Evolutionary conservation across 1,140 invertebrate species (phyloP).

Genomic region (Calephelis nemesis): DNA sequence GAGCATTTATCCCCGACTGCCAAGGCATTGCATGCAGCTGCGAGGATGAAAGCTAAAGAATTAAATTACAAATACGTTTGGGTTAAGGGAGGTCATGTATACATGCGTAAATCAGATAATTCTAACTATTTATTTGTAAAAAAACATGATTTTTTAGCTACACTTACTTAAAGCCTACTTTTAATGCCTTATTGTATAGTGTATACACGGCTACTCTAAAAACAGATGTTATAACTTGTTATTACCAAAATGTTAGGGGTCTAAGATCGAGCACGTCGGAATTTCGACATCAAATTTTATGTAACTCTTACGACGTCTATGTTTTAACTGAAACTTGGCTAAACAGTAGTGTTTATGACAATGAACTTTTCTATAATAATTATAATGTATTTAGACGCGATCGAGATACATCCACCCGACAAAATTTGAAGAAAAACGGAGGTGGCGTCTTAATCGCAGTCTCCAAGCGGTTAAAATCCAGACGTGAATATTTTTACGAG

Average conservation of each 20-base stretch:
- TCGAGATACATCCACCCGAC: neutral
- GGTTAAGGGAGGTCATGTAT: conserved; percentile 30
- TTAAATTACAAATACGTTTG: conserved; percentile 26
- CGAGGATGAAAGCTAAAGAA: conserved; percentile 2
- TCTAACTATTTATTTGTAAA: conserved; percentile 16
- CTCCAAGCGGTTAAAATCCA: conserved; percentile 5
- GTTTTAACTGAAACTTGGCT: conserved; percentile 35
- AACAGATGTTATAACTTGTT: neutral
- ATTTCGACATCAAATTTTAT: conserved; percentile 7
- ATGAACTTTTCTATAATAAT: conserved; percentile 25
- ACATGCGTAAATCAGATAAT: conserved; percentile 22
- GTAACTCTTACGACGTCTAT: conserved; percentile 26
- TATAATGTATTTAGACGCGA: conserved; percentile 32
- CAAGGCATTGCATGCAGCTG: conserved; percentile 33
- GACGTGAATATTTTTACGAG: conserved; percentile 11
- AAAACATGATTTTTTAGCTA: conserved; percentile 3
- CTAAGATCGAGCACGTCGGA: neutral
- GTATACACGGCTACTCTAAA: neutral
- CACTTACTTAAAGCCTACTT: neutral
- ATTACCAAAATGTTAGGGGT: conserved; percentile 10
- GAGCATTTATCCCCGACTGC: conserved; percentile 31
- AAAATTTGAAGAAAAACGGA: conserved; percentile 2
- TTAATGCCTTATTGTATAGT: neutral
- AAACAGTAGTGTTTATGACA: conserved; percentile 22
- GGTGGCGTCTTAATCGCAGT: conserved; percentile 27